These are phyloP conservation scores for Limenitis arthemis DNA, from an alignment of 2,888 invertebrate species.

Conservation along the genomic window DNA sequence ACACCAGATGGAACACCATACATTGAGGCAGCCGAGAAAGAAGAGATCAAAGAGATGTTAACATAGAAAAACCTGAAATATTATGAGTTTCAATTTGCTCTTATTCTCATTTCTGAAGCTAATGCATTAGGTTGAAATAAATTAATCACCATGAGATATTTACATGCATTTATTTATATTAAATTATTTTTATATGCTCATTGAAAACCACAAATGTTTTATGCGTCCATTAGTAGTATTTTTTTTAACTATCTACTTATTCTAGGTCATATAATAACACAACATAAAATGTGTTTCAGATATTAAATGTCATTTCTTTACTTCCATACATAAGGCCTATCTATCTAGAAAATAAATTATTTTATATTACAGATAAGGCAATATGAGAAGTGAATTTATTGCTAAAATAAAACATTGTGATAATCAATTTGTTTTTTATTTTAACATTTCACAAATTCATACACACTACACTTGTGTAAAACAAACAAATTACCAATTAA, in stretches of 20 bases:
- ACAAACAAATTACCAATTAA: too few relatives aligned
- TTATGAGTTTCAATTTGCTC: slow-evolving; percentile 34
- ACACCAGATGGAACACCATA: slow-evolving; percentile 92
- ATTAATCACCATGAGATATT: slow-evolving; percentile 53
- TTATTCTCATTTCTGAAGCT: slow-evolving; percentile 46
- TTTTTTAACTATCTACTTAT: slow-evolving; percentile 35
- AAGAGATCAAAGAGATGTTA: slow-evolving; percentile 87
- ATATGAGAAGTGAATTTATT: slow-evolving; percentile 54
- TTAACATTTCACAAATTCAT: background rate
- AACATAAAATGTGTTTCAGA: slow-evolving; percentile 16
- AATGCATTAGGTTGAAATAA: slow-evolving; percentile 44
- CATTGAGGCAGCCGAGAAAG: slow-evolving; percentile 91
- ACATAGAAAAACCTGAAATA: slow-evolving; percentile 41
- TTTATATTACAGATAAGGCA: slow-evolving; percentile 51
- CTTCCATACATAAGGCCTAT: slow-evolving; percentile 51
- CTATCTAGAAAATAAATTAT: slow-evolving; percentile 60
- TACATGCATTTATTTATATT: slow-evolving; percentile 69
- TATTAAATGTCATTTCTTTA: slow-evolving; percentile 20
- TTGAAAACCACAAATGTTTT: slow-evolving; percentile 37
- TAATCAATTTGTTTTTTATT: slow-evolving; percentile 2
- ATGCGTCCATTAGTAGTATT: slow-evolving; percentile 54
- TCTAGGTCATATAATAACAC: slow-evolving; percentile 17
- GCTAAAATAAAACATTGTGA: slow-evolving; percentile 44
- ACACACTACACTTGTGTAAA: background rate
- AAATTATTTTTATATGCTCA: slow-evolving; percentile 66